Conservation (phyloP, 92 coral and sea anemone genomes). For the Bergia sp. region DNA sequence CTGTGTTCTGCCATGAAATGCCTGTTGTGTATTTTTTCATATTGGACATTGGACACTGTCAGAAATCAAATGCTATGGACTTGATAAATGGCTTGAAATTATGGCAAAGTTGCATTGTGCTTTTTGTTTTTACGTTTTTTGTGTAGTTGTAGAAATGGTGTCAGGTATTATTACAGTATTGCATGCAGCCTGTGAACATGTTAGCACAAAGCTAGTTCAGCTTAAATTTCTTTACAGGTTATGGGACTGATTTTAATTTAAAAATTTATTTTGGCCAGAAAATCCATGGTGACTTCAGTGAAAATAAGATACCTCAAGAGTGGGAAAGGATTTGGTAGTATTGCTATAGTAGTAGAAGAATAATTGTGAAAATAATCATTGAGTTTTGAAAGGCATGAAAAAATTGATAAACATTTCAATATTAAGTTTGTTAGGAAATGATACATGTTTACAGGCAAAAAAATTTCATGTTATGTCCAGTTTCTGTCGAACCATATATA, state of each 20-base stretch:
- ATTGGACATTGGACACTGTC: slow-evolving; percentile 36
- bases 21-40: slow-evolving; percentile 7
- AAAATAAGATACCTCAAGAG: neutral
- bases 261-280: too few species aligned
- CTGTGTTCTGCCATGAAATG: neutral
- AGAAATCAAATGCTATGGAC: slow-evolving; percentile 34
- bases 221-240: neutral
- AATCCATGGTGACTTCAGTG: neutral
- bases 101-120: slow-evolving; percentile 14
- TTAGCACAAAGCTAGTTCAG: neutral
- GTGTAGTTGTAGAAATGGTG: slow-evolving; percentile 11
- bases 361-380: neutral
- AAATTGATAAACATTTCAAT: neutral
- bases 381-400: neutral
- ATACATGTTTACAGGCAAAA: slow-evolving; percentile 36
- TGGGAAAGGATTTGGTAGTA: neutral
- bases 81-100: slow-evolving; percentile 5
- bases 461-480: slow-evolving; percentile 1
- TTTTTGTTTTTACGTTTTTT: slow-evolving; percentile 15
- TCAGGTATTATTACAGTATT: neutral
- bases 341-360: neutral
- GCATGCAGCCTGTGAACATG: slow-evolving; percentile 40
- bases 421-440: neutral
- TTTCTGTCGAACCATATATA: slow-evolving; percentile 20
- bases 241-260: neutral